Evolutionary conservation across 2,888 invertebrate species (phyloP).

Genomic region (Dastarcus helophoroides): DNA sequence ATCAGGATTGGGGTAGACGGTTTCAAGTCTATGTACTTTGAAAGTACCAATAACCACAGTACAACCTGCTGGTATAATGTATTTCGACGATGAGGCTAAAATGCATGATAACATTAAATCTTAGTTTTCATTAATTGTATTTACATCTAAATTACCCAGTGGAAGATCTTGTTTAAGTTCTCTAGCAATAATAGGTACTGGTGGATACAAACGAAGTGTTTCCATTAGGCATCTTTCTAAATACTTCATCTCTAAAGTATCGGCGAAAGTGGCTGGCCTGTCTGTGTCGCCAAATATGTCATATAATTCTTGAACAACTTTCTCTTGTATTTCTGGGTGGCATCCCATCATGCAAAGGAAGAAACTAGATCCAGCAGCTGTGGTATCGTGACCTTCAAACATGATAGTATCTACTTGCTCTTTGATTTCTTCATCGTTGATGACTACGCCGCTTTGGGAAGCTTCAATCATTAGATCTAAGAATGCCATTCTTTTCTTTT

Average conservation of each 20-base stretch:
- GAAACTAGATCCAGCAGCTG: conserved; percentile 80
- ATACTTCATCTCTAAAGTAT: conserved; percentile 72
- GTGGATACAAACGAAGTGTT: conserved; percentile 65
- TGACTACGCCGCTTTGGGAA: conserved; percentile 60
- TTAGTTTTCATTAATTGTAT: too few species aligned
- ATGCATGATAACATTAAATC: too few species aligned
- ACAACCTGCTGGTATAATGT: conserved; percentile 56
- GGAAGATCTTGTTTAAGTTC: conserved; percentile 57
- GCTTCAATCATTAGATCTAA: conserved; percentile 81
- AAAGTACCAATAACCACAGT: conserved; percentile 57
- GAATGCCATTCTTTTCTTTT: conserved; percentile 75
- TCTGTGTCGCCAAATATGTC: conserved; percentile 69
- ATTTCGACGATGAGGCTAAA: too few species aligned
- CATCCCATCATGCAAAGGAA: conserved; percentile 71
- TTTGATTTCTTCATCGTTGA: conserved; percentile 70
- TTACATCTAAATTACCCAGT: too few species aligned
- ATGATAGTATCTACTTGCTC: conserved; percentile 82
- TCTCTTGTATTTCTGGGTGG: conserved; percentile 67
- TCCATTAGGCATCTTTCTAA: conserved; percentile 69
- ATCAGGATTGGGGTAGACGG: conserved; percentile 57
- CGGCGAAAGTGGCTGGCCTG: conserved; percentile 62
- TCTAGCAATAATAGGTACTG: conserved; percentile 67
- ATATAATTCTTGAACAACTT: conserved; percentile 61
- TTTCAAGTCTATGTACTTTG: conserved; percentile 54
- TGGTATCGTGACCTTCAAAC: conserved; percentile 83